These are phyloP conservation scores for Arothron firmamentum DNA, from an alignment of 2,113 vertebrate genomes.

Conservation along the genomic window DNA sequence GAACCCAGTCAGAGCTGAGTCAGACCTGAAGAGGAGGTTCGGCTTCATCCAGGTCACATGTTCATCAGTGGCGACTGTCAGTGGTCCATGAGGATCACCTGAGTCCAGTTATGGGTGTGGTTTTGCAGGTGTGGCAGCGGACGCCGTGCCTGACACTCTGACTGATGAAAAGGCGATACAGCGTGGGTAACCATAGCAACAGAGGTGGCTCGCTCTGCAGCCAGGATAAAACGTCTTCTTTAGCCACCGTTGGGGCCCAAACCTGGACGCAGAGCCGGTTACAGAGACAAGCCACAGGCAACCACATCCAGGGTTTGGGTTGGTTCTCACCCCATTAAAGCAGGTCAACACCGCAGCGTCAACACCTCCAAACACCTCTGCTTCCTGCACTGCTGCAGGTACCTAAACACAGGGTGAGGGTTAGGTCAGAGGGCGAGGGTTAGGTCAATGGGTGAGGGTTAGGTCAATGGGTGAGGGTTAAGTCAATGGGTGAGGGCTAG, in stretches of 20 bases:
- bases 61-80: neutral
- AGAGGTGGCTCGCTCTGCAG: slow-evolving; percentile 74
- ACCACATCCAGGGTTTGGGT: too few relatives aligned
- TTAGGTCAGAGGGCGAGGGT: too few relatives aligned
- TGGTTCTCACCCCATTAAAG: slow-evolving; percentile 76
- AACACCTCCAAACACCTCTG: slow-evolving; percentile 61
- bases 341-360: slow-evolving; percentile 73
- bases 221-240: slow-evolving; percentile 80
- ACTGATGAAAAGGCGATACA: slow-evolving; percentile 70
- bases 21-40: neutral
- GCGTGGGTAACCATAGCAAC: slow-evolving; percentile 80
- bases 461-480: too few relatives aligned
- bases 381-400: slow-evolving; percentile 76
- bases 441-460: too few relatives aligned
- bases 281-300: slow-evolving; percentile 11
- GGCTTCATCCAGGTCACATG: neutral
- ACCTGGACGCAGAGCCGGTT: slow-evolving; percentile 56
- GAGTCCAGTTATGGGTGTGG: slow-evolving; percentile 77
- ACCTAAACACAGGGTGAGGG: slow-evolving; percentile 65
- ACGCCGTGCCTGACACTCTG: slow-evolving; percentile 73
- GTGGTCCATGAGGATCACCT: slow-evolving; percentile 63
- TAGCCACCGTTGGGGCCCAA: slow-evolving; percentile 32
- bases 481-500: too few relatives aligned
- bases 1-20: neutral
- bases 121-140: slow-evolving; percentile 76